Base-by-base conservation (phyloP, 1,140 invertebrate genomes). In the Lasaia peninsularis region DNA sequence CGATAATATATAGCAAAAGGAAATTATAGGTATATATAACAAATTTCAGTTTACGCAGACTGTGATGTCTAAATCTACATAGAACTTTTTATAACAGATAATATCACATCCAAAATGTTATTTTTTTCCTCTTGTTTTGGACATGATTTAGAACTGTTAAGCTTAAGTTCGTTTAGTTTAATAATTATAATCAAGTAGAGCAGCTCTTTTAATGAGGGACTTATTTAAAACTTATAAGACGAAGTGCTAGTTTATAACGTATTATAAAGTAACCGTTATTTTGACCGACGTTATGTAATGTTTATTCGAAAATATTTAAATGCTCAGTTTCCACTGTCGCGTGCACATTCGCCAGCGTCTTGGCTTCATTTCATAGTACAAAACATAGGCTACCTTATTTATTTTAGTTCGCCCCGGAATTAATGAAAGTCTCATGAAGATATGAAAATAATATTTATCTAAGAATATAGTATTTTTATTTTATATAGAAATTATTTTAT, bases 351-450 rank as follows among this genome's bases (percentile, higher is more conserved):
- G 60, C 68, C 67, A 75, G 74, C 74, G 69, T 70, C 75, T 71
- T 69, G 66, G 61, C 77, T 83, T 86, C 79, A 78, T 86, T 82
- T 80, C 80, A 82, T 86, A 88, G 85, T 88, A 88, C 85, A 88
- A 88, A 88, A 77, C 71, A 78, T 79, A 81, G 75, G 76, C 76
- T 79, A 79, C 73, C 66, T 75, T 75, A 75, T 74, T 77, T 75
- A 78, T 73, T 70, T 63, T 62, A 51, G 66, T 67, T 75, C 73
- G 76, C 74, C 80, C 79, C 66, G 75, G 65, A 62, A 73, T 75
- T 58, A 68, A 66, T 71, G 78, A 82, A 81, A 71, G 71, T 35
- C 44, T 48, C 10, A 48, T 48, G 52, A 34, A 20, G 33, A 37
- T 53, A 21, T 35, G 5, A 31, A 16, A 44, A 56, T 44, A 14